Percentiles rank a stretch among this genome's conserved stretches.
phyloP scores from a whole-genome alignment of 2,888 invertebrate species.

The Cataglyphis altisquamis region DNA sequence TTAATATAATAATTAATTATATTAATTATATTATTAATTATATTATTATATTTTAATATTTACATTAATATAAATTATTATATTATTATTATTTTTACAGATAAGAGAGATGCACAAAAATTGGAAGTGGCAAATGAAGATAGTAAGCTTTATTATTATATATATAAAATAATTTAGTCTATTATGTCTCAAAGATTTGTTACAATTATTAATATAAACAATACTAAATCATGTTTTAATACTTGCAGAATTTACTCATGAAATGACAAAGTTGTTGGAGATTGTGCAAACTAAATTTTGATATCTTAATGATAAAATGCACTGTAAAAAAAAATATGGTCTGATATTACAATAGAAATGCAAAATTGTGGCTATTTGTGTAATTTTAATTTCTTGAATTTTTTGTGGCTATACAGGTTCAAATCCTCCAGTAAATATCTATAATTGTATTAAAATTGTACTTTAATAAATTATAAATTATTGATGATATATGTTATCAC shows the following conservation, averaged over 20 bases:
- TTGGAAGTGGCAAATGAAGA: too few relatives aligned
- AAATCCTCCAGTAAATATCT: background rate
- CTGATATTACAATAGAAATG: background rate
- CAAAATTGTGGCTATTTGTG: background rate
- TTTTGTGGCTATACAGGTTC: background rate
- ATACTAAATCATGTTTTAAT: background rate
- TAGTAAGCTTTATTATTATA: too few relatives aligned
- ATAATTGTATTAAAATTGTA: background rate
- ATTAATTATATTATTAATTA: too few relatives aligned
- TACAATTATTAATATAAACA: background rate
- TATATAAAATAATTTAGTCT: too few relatives aligned
- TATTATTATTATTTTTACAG: too few relatives aligned
- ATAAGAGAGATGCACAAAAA: too few relatives aligned
- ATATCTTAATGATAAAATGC: conserved; percentile 4
- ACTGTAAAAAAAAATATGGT: background rate
- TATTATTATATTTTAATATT: too few relatives aligned
- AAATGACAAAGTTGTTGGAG: conserved; percentile 5
- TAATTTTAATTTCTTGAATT: background rate
- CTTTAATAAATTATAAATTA: background rate
- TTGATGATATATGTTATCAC: background rate
- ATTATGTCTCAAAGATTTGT: background rate
- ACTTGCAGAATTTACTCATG: background rate
- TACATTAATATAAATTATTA: too few relatives aligned
- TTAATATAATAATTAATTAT: too few relatives aligned
- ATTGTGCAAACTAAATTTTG: background rate